Conservation (phyloP, 2,888 invertebrate species). For the Junonia oenone region DNA sequence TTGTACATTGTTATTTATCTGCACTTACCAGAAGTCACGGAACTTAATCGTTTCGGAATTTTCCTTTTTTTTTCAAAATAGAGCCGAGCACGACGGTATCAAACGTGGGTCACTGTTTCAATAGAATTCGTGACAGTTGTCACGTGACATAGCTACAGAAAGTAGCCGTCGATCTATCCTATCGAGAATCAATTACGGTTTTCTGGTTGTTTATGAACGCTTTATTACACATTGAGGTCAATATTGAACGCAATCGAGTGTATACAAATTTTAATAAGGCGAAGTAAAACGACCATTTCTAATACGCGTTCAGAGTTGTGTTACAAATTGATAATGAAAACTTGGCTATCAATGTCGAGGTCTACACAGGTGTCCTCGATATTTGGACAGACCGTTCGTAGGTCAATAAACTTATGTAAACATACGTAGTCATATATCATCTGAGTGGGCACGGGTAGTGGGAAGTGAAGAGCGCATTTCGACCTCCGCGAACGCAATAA, state of each 20-base stretch:
- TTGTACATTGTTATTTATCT: not conserved
- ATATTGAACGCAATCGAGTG: slow-evolving; percentile 18
- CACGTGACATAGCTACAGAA: slow-evolving; percentile 41
- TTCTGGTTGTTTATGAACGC: slow-evolving; percentile 23
- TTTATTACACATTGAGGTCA: slow-evolving; percentile 29
- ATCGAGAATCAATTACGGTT: slow-evolving; percentile 29
- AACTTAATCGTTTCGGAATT: slow-evolving; percentile 8
- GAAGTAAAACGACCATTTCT: not conserved
- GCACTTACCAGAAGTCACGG: slow-evolving; percentile 2
- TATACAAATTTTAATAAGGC: slow-evolving; percentile 1
- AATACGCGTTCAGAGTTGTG: not conserved
- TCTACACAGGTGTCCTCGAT: slow-evolving; percentile 9
- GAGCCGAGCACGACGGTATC: slow-evolving; percentile 42
- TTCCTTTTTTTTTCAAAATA: slow-evolving; percentile 39
- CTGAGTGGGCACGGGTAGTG: slow-evolving; percentile 45
- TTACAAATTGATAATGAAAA: slow-evolving; percentile 8
- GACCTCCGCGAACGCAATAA: slow-evolving; percentile 77
- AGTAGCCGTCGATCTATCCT: slow-evolving; percentile 5
- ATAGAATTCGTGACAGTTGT: slow-evolving; percentile 48
- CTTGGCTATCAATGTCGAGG: slow-evolving; percentile 6
- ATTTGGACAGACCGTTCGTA: slow-evolving; percentile 12
- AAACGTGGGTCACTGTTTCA: slow-evolving; percentile 43
- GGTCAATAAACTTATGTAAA: slow-evolving; percentile 29
- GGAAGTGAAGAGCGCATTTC: slow-evolving; percentile 55
- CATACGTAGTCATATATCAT: slow-evolving; percentile 31